Evolutionary conservation across 2,113 vertebrate species (phyloP).

Genomic region (Natator depressus): DNA sequence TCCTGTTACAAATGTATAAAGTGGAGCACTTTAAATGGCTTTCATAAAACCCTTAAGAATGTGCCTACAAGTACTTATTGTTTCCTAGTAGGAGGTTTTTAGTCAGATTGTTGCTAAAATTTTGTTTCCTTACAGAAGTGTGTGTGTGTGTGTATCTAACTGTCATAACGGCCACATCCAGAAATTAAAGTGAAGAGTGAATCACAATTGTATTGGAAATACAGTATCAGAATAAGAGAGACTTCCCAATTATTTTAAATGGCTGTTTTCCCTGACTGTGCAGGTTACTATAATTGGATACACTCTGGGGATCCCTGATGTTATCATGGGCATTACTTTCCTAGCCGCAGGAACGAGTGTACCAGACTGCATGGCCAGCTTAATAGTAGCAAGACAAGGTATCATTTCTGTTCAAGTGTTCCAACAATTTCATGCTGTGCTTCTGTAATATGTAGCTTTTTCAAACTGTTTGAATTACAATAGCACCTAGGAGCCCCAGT

Average conservation of each 20-base stretch:
- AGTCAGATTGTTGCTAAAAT: not conserved
- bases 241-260: not conserved
- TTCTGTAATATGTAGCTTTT: not conserved
- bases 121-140: not conserved
- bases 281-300: constrained; percentile 97
- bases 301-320: constrained; percentile 96
- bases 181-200: not conserved
- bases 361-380: constrained; percentile 98
- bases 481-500: not conserved
- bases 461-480: not conserved
- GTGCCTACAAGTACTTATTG: not conserved
- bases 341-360: constrained; percentile 97
- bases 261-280: constrained; percentile 9
- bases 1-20: not conserved
- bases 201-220: not conserved
- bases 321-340: constrained; percentile 99
- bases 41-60: not conserved
- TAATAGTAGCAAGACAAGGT: constrained; percentile 99
- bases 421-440: not conserved
- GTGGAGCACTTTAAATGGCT: not conserved
- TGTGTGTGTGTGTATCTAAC: not conserved
- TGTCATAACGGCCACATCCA: not conserved
- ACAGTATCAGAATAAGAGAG: not conserved
- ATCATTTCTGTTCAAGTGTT: constrained; percentile 11
- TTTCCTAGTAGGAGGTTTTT: not conserved